Evolutionary conservation across 2,797 vertebrate species (phyloP), one percentile per base, ranked within the genome.

Genomic region (Pipistrellus nathusii): DNA sequence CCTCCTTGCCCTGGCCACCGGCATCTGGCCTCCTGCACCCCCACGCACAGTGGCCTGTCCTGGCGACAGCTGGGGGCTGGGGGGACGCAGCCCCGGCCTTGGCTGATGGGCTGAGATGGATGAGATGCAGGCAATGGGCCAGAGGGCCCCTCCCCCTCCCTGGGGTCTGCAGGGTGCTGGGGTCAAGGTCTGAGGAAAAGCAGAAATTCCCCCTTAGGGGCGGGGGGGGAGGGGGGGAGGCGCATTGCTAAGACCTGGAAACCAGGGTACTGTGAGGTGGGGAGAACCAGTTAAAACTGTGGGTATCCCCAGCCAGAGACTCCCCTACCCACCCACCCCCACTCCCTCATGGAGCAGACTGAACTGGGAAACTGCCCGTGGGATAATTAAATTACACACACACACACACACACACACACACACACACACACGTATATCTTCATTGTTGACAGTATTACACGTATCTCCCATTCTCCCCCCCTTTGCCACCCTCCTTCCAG

Each of bases 1-100:
- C 95, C 88, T 83, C 41, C 41, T 23, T 27, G 75, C 35, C 85
- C 93, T 15, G 88, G 89, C 82, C 94, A 91, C 82, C 91, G 48
- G 88, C 46, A 69, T 94, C 92, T 95, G 93, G 59, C 59, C 68
- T 0, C 83, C 77, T 20, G 72, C n/a, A 35, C 41, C 88, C 53
- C 81, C 55, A 14, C 0, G 88, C 72, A 27, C 48, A 32, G 53
- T 41, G 32, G 66, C 86, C 82, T 86, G 85, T 88, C 95, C 59
- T 75, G 84, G 89, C 82, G 85, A 96, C 97, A 85, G 85, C 78
- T 71, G 73, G 46, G n/a, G 83, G 41, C 15, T 3, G 8, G 11
- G 32, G 71, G 38, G 20, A 13, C 1, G 4, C 14, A 15, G 41
- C 17, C 57, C 46, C 3, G 10, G 57, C 59, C 66, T 23, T 32